These are phyloP conservation scores for Calypte anna DNA, from an alignment of 2,113 vertebrate species.

Conservation along the genomic window DNA sequence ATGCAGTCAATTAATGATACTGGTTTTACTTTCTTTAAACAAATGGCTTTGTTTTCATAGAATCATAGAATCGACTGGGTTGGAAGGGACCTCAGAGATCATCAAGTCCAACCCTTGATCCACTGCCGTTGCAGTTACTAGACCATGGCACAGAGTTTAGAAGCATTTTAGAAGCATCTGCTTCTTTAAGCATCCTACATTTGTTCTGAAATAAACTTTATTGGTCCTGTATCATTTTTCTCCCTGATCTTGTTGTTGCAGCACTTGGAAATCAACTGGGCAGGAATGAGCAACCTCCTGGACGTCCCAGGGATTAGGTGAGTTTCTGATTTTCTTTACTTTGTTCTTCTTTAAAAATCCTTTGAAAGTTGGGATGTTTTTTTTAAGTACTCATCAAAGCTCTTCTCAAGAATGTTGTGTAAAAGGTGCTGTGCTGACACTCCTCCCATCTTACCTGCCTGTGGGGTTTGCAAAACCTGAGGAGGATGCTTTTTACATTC, in stretches of 20 bases:
- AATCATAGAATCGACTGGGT: too few relatives aligned
- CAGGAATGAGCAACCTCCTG: constrained; percentile 91
- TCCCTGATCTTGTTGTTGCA: constrained; percentile 21
- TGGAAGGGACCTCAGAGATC: too few relatives aligned
- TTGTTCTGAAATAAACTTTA: background rate
- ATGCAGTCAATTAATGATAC: background rate
- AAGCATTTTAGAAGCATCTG: background rate
- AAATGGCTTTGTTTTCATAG: background rate
- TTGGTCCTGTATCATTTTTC: background rate
- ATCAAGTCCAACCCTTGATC: too few relatives aligned
- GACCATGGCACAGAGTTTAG: too few relatives aligned
- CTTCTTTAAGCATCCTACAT: background rate
- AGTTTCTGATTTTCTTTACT: background rate
- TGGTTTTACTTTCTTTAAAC: background rate
- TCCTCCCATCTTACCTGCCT: background rate
- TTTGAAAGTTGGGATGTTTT: background rate
- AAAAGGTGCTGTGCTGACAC: background rate
- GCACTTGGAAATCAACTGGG: constrained; percentile 92
- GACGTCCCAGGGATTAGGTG: constrained; percentile 91
- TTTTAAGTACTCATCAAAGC: background rate
- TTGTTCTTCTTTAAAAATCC: background rate
- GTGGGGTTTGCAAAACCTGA: background rate
- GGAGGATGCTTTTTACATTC: background rate
- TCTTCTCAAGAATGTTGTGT: background rate
- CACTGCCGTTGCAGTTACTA: too few relatives aligned